phyloP scores from a whole-genome alignment of 2,888 invertebrate genomes.

The Drosophila prostipennis region DNA sequence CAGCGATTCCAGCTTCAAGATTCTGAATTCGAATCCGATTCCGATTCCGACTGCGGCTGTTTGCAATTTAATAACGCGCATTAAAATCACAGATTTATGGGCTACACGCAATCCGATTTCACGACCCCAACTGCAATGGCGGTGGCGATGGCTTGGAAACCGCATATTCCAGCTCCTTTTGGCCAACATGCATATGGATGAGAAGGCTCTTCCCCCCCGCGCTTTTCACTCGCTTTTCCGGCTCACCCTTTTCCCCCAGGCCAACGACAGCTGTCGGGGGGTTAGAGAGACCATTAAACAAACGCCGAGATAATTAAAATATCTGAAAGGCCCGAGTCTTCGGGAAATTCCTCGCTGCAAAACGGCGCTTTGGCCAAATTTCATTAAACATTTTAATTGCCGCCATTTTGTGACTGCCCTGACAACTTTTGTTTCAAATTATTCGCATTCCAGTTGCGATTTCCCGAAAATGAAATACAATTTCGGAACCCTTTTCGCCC shows the following conservation, averaged over 20 bases:
- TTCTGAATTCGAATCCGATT: slow-evolving; percentile 10
- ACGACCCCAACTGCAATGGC: slow-evolving; percentile 68
- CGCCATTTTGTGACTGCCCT: slow-evolving; percentile 57
- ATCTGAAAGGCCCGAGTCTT: slow-evolving; percentile 54
- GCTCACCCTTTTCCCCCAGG: slow-evolving; percentile 2
- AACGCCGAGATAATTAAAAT: slow-evolving; percentile 74
- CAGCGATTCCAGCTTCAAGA: neutral
- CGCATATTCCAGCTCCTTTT: slow-evolving; percentile 36
- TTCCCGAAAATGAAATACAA: slow-evolving; percentile 66
- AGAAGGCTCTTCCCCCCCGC: slow-evolving; percentile 23
- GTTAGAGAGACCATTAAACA: slow-evolving; percentile 55
- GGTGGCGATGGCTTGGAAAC: slow-evolving; percentile 38
- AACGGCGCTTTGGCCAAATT: slow-evolving; percentile 64
- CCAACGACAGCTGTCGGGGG: slow-evolving; percentile 3
- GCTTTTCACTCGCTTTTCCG: slow-evolving; percentile 17
- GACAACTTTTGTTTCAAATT: slow-evolving; percentile 58
- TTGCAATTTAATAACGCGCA: slow-evolving; percentile 77
- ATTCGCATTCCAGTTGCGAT: slow-evolving; percentile 70
- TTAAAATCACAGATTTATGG: slow-evolving; percentile 75
- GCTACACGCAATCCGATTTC: slow-evolving; percentile 76
- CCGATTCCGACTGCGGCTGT: slow-evolving; percentile 41
- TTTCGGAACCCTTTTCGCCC: slow-evolving; percentile 53
- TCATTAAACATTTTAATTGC: slow-evolving; percentile 80
- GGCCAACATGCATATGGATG: slow-evolving; percentile 37
- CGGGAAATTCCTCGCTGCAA: slow-evolving; percentile 53